These are phyloP conservation scores for Orientallactaga sibirica DNA, from an alignment of 2,797 vertebrate genomes.

Conservation along the genomic window DNA sequence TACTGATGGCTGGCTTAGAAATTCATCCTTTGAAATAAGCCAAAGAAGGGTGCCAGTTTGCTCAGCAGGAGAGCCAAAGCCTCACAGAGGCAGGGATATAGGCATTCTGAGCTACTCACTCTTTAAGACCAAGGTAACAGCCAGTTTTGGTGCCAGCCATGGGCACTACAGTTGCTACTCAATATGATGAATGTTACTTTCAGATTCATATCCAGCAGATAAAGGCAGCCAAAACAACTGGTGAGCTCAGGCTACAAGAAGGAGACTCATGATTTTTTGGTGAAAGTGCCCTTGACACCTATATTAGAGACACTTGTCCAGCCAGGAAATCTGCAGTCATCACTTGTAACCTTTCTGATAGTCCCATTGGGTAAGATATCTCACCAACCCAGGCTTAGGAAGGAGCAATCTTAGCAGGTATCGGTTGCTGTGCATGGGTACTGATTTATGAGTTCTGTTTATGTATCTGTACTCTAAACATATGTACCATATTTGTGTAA, in stretches of 20 bases:
- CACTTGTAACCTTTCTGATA: not conserved
- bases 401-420: not conserved
- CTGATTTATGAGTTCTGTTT: not conserved
- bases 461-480: not conserved
- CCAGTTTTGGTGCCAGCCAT: constrained; percentile 48
- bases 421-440: not conserved
- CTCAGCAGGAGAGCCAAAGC: constrained; percentile 83
- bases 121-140: constrained; percentile 62
- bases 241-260: not conserved
- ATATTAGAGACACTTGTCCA: not conserved
- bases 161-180: constrained; percentile 55
- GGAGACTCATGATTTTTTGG: not conserved
- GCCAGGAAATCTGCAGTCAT: not conserved
- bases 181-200: constrained; percentile 71
- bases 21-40: constrained; percentile 54
- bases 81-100: constrained; percentile 64
- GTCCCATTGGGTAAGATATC: not conserved
- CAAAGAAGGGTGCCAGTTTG: constrained; percentile 81
- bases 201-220: constrained; percentile 32
- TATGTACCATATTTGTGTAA: not conserved
- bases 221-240: constrained; percentile 18
- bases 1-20: constrained; percentile 78
- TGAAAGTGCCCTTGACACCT: not conserved
- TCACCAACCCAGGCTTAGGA: not conserved
- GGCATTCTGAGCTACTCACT: constrained; percentile 62